Evolutionary conservation across 2,888 invertebrate genomes (phyloP).

Genomic region (Leistus spinibarbis): DNA sequence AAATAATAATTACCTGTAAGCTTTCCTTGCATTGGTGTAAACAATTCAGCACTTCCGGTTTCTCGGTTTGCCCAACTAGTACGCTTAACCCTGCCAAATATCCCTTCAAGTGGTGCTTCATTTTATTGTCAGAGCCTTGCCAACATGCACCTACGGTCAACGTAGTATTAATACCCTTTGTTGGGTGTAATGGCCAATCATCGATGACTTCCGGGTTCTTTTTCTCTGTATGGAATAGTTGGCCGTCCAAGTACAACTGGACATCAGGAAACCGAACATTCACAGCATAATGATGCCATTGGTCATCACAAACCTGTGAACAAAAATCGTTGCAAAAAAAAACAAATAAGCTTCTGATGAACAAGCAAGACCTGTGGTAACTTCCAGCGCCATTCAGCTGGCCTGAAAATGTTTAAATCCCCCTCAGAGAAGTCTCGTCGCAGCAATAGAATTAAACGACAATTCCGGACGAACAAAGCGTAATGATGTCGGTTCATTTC

Average conservation of each 20-base stretch:
- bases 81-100: conserved; percentile 87
- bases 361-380: conserved; percentile 74
- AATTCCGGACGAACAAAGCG: conserved; percentile 95
- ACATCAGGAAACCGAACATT: conserved; percentile 93
- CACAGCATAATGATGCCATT: conserved; percentile 98
- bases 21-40: conserved; percentile 84
- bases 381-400: conserved; percentile 99
- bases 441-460: conserved; percentile 90
- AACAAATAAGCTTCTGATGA: no score
- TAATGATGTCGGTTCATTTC: conserved; percentile 99
- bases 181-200: conserved; percentile 98
- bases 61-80: conserved; percentile 75
- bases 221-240: conserved; percentile 66
- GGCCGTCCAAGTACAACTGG: conserved; percentile 87
- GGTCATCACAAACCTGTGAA: conserved; percentile 87
- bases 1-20: conserved; percentile 58
- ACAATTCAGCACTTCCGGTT: conserved; percentile 74
- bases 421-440: conserved; percentile 89
- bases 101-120: conserved; percentile 90
- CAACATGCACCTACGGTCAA: conserved; percentile 96
- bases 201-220: conserved; percentile 97
- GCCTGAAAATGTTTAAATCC: conserved; percentile 91
- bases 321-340: not conserved
- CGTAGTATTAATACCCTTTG: conserved; percentile 91
- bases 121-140: conserved; percentile 93